Evolutionary conservation across 1,140 invertebrate genomes (phyloP).

Genomic region (Heliconius melpomene): DNA sequence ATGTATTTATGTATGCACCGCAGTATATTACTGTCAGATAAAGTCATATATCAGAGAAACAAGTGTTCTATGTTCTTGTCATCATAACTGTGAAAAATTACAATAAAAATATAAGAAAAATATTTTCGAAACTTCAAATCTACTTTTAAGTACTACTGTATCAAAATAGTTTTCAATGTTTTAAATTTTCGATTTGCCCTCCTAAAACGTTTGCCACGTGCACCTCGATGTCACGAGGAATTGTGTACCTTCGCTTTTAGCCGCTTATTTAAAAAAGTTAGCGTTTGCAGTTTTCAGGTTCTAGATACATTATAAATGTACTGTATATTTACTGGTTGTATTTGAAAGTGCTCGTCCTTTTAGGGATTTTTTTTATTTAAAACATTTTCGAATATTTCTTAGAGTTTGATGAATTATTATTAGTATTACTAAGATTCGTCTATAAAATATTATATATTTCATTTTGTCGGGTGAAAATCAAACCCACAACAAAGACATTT

Average conservation of each 20-base stretch:
- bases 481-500: too few relatives aligned
- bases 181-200: neutral
- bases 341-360: neutral
- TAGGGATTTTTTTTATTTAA: too few relatives aligned
- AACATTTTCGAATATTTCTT: too few relatives aligned
- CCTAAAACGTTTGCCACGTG: neutral
- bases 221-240: neutral
- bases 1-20: neutral
- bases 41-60: neutral
- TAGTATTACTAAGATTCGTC: too few relatives aligned
- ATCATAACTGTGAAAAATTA: neutral
- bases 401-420: too few relatives aligned
- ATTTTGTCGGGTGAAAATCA: too few relatives aligned
- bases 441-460: too few relatives aligned
- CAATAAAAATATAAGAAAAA: neutral
- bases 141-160: neutral
- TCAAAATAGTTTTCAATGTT: neutral
- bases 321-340: neutral
- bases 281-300: neutral
- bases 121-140: neutral
- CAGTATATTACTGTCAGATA: neutral
- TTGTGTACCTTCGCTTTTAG: neutral
- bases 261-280: neutral
- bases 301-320: neutral
- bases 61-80: neutral